Evolutionary conservation across 2,888 invertebrate genomes (phyloP), one percentile per base, ranked within the genome.

Genomic region (Lobophora halterata): DNA sequence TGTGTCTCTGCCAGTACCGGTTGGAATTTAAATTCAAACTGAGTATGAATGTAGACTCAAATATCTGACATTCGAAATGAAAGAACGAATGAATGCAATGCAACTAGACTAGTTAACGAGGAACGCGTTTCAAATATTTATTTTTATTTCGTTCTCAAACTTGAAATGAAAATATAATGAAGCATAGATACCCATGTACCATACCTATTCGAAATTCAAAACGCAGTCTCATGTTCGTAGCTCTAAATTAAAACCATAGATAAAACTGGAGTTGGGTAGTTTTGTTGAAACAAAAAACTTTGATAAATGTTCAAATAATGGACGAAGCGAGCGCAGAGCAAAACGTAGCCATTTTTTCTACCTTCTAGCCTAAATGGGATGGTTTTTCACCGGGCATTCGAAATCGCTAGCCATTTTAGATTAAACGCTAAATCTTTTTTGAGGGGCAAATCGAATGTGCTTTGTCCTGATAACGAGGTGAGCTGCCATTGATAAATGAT

Each of bases 91-190:
- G 66, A 68, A 66, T 67, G 65, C 56, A 62, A n/a, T n/a, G n/a
- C n/a, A n/a, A n/a, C n/a, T n/a, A n/a, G n/a, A 66, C 58, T 69
- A 56, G 68, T 62, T 71, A 69, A 65, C 71, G 66, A 65, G 60
- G 52, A 40, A 37, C 37, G 41, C 31, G 39, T 20, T 26, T 17
- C 18, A 13, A 9, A 29, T 14, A 9, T 40, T 43, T 41, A 41
- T 40, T 51, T 51, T 52, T 55, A 40, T 34, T 33, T 20, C 32
- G 24, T 21, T 4, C 5, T 20, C 21, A n/a, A n/a, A n/a, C n/a
- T n/a, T n/a, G n/a, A n/a, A n/a, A n/a, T n/a, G n/a, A n/a, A n/a
- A n/a, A n/a, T n/a, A n/a, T n/a, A n/a, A n/a, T n/a, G n/a, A n/a
- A n/a, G n/a, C n/a, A n/a, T 14, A 3, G 5, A 14, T 5, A 5